Evolutionary conservation across 2,888 invertebrate genomes (phyloP), one percentile per base, ranked within the genome.

Genomic region (Agrilus biguttatus): DNA sequence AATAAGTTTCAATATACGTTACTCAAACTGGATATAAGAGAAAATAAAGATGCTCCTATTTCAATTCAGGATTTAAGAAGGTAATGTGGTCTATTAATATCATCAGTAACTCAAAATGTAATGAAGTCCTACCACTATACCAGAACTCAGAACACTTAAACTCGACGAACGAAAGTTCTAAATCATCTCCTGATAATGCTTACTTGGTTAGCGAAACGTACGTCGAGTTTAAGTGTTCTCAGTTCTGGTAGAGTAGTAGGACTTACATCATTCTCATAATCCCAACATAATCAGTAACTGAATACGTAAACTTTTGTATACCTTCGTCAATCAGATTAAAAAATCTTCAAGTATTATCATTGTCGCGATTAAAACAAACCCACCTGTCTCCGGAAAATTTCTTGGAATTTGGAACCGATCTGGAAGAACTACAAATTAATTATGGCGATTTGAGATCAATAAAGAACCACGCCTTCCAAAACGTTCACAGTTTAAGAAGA

Each of bases 391-490:
- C 82, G 0, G 83, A 88, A 42, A 81, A 87, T 57, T 88, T 90
- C 59, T 62, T 76, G 35, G 87, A 87, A 55, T 88, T 83, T 53
- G 87, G 88, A 5, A 79, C 85, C 19, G 87, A 88, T 53, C 64
- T 91, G 17, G 89, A 90, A 65, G 84, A 87, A 55, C 63, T 91
- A 5, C 77, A 76, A 55, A 81, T 91, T 49, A 76, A 75, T 17
- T 75, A 79, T 40, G 83, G 82, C 41, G 78, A 78, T 14, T 66
- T 91, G 38, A 77, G 80, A 45, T 73, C 77, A 8, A 78, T 91
- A 39, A 83, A 84, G 56, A 74, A 76, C 39, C 82, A 86, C 55
- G 84, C 89, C 0, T 91, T 91, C 60, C 79, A 78, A 56, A 77
- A 85, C 56, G 78, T 88, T 0, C 75, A 86, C 5, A 83, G 84